phyloP scores from a whole-genome alignment of 2,113 vertebrate species.

The Petromus typicus region DNA sequence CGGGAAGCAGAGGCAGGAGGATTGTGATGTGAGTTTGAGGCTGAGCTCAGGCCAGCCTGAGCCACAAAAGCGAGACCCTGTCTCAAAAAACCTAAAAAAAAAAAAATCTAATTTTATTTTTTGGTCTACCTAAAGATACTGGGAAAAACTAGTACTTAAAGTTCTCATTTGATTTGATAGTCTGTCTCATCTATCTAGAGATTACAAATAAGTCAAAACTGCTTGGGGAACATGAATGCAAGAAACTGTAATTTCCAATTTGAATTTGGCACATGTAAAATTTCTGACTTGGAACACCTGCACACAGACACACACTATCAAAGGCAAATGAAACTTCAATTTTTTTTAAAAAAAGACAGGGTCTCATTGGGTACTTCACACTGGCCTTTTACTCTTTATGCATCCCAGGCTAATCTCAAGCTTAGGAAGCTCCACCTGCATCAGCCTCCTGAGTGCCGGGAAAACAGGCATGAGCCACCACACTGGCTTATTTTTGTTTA shows the following conservation, averaged over 20 bases:
- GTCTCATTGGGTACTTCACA: neutral
- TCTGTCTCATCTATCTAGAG: neutral
- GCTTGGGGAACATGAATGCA: neutral
- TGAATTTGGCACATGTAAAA: neutral
- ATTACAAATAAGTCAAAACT: neutral
- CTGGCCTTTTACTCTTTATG: neutral
- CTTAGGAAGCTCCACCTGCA: neutral
- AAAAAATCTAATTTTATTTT: too few relatives aligned
- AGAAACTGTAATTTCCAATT: constrained; percentile 46
- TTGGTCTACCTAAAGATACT: neutral
- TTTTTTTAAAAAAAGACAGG: neutral
- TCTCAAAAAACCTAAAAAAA: too few relatives aligned
- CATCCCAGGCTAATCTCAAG: neutral
- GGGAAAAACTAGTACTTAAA: neutral
- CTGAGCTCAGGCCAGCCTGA: too few relatives aligned
- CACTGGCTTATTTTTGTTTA: neutral
- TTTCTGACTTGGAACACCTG: neutral
- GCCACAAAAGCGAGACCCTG: too few relatives aligned
- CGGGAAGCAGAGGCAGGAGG: too few relatives aligned
- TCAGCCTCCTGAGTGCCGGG: neutral
- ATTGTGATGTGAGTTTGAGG: too few relatives aligned
- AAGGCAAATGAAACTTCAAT: neutral
- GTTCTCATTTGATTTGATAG: constrained; percentile 9
- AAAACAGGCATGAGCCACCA: neutral
- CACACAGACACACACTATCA: neutral